Conservation (phyloP, 2,113 vertebrate species). For the Tricholaema leucomelas region DNA sequence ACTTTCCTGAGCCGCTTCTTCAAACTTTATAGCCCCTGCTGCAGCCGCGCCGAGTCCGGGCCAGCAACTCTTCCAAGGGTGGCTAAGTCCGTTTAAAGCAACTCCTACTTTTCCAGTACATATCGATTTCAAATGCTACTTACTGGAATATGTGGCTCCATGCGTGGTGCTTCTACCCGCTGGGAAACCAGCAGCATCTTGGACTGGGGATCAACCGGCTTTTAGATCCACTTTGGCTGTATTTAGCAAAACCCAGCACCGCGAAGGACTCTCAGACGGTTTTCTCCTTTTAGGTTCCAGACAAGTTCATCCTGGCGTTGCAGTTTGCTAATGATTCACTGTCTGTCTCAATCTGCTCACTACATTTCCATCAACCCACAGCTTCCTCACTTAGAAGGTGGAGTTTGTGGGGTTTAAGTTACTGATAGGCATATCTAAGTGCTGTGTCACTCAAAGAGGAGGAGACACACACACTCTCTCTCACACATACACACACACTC, state of each 20-base stretch:
- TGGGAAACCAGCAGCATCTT: constrained; percentile 85
- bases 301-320: constrained; percentile 85
- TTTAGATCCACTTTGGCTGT: constrained; percentile 82
- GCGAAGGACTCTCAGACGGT: constrained; percentile 54
- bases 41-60: not conserved
- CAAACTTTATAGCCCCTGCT: constrained; percentile 16
- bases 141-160: constrained; percentile 81
- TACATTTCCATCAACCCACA: constrained; percentile 83
- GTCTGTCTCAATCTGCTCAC: constrained; percentile 81
- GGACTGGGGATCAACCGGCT: constrained; percentile 71
- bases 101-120: not conserved
- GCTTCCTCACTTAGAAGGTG: constrained; percentile 86
- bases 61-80: not conserved
- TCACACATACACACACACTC: not conserved
- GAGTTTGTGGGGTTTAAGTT: constrained; percentile 83
- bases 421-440: constrained; percentile 85
- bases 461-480: constrained; percentile 77
- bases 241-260: constrained; percentile 60
- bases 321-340: constrained; percentile 80
- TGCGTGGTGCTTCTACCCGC: constrained; percentile 83
- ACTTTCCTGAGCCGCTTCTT: not conserved
- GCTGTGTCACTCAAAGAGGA: constrained; percentile 83
- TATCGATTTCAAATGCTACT: constrained; percentile 41
- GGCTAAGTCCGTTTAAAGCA: not conserved
- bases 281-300: constrained; percentile 77